These are phyloP conservation scores for Fragariocoptes setiger DNA, from an alignment of 1,140 invertebrate species.

Conservation along the genomic window DNA sequence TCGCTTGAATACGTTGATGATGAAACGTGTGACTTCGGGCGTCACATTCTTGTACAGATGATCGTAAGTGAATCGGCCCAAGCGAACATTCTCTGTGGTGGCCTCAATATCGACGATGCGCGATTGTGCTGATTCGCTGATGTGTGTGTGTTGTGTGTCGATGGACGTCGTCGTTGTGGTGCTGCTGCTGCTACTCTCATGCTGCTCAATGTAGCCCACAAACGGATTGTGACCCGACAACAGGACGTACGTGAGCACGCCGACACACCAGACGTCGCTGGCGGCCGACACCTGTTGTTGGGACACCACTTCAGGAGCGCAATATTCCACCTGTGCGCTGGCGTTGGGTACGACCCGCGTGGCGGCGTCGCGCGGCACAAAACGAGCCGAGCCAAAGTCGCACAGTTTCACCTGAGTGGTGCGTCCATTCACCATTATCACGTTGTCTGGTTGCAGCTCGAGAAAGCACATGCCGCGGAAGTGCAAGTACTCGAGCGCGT, in stretches of 20 bases:
- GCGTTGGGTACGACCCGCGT: slow-evolving; percentile 8
- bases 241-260: slow-evolving; percentile 66
- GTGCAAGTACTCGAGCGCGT: slow-evolving; percentile 64
- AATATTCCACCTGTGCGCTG: slow-evolving; percentile 12
- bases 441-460: slow-evolving; percentile 76
- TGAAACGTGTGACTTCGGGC: slow-evolving; percentile 67
- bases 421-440: slow-evolving; percentile 64
- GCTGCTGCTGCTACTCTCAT: too few relatives aligned
- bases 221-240: slow-evolving; percentile 77
- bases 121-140: too few relatives aligned
- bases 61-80: slow-evolving; percentile 72
- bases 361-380: slow-evolving; percentile 40
- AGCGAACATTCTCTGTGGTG: slow-evolving; percentile 61
- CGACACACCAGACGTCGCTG: slow-evolving; percentile 83
- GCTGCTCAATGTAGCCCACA: slow-evolving; percentile 36
- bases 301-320: slow-evolving; percentile 65
- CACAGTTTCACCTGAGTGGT: slow-evolving; percentile 52
- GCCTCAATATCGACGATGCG: too few relatives aligned
- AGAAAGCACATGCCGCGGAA: slow-evolving; percentile 66
- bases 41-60: slow-evolving; percentile 72
- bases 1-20: slow-evolving; percentile 77
- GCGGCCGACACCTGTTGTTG: slow-evolving; percentile 52
- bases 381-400: slow-evolving; percentile 54
- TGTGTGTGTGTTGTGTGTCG: too few relatives aligned
- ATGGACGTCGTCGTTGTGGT: too few relatives aligned